Percentiles rank a stretch among this genome's conserved stretches.
Conservation (phyloP, 2,113 vertebrate species). For the Phocoena sinus region DNA sequence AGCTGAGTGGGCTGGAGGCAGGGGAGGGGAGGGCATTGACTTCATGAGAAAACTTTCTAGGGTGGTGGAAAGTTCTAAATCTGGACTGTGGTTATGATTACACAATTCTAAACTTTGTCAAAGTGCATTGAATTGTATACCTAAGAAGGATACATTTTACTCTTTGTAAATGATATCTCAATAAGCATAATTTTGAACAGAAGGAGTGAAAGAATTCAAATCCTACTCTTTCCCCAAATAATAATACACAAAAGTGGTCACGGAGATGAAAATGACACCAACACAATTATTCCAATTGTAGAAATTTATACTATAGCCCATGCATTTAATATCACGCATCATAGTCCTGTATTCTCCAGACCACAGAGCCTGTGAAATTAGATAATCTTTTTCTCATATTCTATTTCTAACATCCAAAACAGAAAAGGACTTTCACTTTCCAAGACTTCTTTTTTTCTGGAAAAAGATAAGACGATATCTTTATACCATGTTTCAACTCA, state of each 20-base stretch:
- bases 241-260: neutral
- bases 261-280: neutral
- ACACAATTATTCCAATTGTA: neutral
- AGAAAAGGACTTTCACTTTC: slow-evolving; percentile 12
- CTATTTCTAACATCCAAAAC: neutral
- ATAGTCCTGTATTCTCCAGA: neutral
- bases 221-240: neutral
- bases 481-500: neutral
- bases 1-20: neutral
- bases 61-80: neutral
- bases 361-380: neutral
- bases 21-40: neutral
- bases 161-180: neutral
- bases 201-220: neutral
- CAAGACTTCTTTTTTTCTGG: neutral
- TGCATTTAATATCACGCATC: neutral
- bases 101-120: neutral
- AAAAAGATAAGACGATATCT: neutral
- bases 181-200: neutral
- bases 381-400: neutral
- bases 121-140: neutral
- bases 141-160: neutral
- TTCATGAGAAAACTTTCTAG: neutral
- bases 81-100: neutral
- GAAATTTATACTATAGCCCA: neutral